Evolutionary conservation across 2,888 invertebrate genomes (phyloP), one percentile per base, ranked within the genome.

Genomic region (Dastarcus helophoroides): DNA sequence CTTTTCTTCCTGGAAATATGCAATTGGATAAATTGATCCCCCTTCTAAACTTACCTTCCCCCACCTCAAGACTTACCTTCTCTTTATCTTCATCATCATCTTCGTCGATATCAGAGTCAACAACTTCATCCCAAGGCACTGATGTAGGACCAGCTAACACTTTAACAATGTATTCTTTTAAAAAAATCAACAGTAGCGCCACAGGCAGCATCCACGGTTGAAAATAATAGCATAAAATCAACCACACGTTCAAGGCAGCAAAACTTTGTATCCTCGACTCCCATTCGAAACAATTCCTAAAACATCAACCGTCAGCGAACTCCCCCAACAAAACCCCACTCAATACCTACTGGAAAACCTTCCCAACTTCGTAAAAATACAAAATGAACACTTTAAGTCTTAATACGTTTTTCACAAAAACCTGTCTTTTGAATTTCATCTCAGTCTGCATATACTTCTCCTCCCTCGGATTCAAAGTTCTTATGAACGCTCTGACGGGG

Each of bases 221-320:
- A 55, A 94, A 93, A 62, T 88, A 90, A 59, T 91, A 90, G 48
- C 91, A 91, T 32, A 84, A 75, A 1, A 89, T 65, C 30, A 97
- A 69, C 74, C 91, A 98, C 9, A 81, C 64, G 11, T 84, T 62
- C 28, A 97, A 73, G 1, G 93, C 89, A 22, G 83, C 62, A 44
- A 84, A 72, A 42, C 90, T 93, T 42, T 86, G 71, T 21, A 84
- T 58, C 31, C 82, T 81, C 3, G 85, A 93, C 54, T 97, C 93
- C 97, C 97, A 98, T 62, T 93, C 88, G 55, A 94, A 91, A 59
- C 93, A 94, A 59, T 89, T 89, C 68, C 88, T 34, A n/a, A 24
- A 33, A 29, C 14, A 28, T 7, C 7, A 19, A 7, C n/a, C n/a
- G 6, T 19, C n/a, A 7, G 6, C 19, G 8, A 17, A 8, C 8